Conservation (phyloP, 2,797 vertebrate species). For the Danio tinwini region DNA sequence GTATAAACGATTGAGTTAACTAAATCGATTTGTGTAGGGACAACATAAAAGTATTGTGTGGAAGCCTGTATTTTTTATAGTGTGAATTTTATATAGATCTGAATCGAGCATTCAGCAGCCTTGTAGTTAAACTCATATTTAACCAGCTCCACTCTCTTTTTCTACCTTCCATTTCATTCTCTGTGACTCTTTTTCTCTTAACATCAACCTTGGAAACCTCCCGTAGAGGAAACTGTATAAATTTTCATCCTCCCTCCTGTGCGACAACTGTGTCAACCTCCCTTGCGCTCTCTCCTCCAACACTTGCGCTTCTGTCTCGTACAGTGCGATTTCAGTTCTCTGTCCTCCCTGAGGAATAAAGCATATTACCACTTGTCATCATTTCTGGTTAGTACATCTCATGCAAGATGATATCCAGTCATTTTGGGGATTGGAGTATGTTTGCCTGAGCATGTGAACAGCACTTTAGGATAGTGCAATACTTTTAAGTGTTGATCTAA, state of each 20-base stretch:
- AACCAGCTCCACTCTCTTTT: no score
- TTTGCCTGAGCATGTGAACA: background rate
- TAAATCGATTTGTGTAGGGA: no score
- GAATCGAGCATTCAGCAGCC: no score
- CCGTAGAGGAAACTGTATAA: constrained; percentile 2
- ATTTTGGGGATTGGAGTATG: background rate
- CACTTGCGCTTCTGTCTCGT: background rate
- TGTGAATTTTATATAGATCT: no score
- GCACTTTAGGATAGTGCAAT: background rate
- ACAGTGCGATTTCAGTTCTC: background rate
- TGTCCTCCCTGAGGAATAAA: constrained; percentile 1
- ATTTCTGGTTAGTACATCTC: background rate
- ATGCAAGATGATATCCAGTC: background rate
- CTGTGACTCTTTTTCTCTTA: background rate
- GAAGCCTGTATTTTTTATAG: no score
- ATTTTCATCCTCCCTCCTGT: background rate
- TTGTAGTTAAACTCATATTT: no score
- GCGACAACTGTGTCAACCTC: constrained; percentile 9
- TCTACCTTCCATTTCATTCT: background rate
- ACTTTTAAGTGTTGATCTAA: background rate
- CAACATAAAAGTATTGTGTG: no score
- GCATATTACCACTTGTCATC: constrained; percentile 7
- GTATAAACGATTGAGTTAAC: no score
- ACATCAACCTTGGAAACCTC: background rate
- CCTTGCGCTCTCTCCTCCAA: background rate